These are phyloP conservation scores for Dascillus cervinus DNA, from an alignment of 2,888 invertebrate species.

Conservation along the genomic window DNA sequence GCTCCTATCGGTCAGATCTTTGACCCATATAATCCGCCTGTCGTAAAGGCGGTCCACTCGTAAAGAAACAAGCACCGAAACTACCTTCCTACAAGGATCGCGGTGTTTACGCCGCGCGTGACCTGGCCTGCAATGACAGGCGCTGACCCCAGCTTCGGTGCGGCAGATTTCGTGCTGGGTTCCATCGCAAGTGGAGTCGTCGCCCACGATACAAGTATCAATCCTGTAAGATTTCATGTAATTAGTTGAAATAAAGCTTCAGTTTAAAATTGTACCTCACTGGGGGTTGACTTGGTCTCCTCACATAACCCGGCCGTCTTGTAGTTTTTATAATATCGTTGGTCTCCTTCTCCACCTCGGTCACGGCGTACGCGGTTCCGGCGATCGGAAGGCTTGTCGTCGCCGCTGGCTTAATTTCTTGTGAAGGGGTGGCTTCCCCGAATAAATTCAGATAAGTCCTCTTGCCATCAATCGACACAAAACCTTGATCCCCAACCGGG, in stretches of 20 bases:
- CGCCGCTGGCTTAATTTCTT: slow-evolving; percentile 34
- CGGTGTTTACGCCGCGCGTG: slow-evolving; percentile 62
- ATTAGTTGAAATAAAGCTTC: not conserved
- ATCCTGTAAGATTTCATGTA: slow-evolving; percentile 47
- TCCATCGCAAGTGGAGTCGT: slow-evolving; percentile 82
- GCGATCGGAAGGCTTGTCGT: slow-evolving; percentile 40
- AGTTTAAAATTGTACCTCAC: slow-evolving; percentile 46
- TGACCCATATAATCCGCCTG: slow-evolving; percentile 68
- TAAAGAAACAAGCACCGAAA: slow-evolving; percentile 70
- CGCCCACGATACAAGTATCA: slow-evolving; percentile 90
- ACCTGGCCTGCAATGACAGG: slow-evolving; percentile 80
- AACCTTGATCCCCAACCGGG: slow-evolving; percentile 72
- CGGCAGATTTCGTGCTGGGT: slow-evolving; percentile 82
- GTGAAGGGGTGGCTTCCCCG: slow-evolving; percentile 46
- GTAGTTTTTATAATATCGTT: slow-evolving; percentile 34
- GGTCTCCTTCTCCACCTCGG: slow-evolving; percentile 44
- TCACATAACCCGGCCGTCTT: slow-evolving; percentile 50
- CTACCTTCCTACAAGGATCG: slow-evolving; percentile 70
- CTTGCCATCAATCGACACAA: slow-evolving; percentile 88
- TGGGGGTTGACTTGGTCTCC: slow-evolving; percentile 60
- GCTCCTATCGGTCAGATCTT: slow-evolving; percentile 63
- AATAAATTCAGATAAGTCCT: slow-evolving; percentile 81
- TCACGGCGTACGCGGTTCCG: slow-evolving; percentile 61
- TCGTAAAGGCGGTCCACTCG: slow-evolving; percentile 80
- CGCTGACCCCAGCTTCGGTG: slow-evolving; percentile 80